Percentiles rank a stretch among this genome's conserved stretches.
Evolutionary conservation across 2,888 invertebrate genomes (phyloP).

Genomic region (Brassicogethes aeneus): DNA sequence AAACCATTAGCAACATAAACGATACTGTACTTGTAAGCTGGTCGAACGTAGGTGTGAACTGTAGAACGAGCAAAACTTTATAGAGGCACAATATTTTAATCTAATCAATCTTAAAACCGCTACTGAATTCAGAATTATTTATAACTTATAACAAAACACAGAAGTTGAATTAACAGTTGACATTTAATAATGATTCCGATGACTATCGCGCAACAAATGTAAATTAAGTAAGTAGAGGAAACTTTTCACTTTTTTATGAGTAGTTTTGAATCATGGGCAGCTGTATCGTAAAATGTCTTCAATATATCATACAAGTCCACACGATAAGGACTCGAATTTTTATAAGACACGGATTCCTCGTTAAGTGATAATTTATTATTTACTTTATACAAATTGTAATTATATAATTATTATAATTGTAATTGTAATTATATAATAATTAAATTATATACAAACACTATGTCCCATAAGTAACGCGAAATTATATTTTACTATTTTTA

Average conservation of each 20-base stretch:
- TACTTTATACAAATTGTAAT: too few species aligned
- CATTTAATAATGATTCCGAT: conserved; percentile 12
- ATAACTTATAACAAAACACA: conserved; percentile 10
- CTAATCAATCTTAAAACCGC: conserved; percentile 10
- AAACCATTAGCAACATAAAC: not conserved
- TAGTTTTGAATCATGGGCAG: conserved; percentile 3
- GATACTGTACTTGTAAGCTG: not conserved
- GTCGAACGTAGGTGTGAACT: conserved; percentile 9
- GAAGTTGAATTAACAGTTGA: conserved; percentile 12
- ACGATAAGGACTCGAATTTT: too few species aligned
- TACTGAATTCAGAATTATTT: conserved; percentile 12
- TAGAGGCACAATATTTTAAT: conserved; percentile 9
- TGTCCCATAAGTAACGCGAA: too few species aligned
- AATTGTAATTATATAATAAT: too few species aligned
- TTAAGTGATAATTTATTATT: too few species aligned
- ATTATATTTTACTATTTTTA: too few species aligned
- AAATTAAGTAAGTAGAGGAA: conserved; percentile 5
- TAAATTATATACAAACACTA: too few species aligned
- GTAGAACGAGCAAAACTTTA: conserved; percentile 5
- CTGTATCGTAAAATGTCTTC: conserved; percentile 5
- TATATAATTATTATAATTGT: too few species aligned
- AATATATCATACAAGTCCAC: conserved; percentile 2
- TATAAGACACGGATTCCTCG: conserved; percentile 9
- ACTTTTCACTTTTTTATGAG: not conserved
- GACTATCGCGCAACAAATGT: conserved; percentile 12